Evolutionary conservation across 2,113 vertebrate genomes (phyloP).

Genomic region (Hassar affinis): DNA sequence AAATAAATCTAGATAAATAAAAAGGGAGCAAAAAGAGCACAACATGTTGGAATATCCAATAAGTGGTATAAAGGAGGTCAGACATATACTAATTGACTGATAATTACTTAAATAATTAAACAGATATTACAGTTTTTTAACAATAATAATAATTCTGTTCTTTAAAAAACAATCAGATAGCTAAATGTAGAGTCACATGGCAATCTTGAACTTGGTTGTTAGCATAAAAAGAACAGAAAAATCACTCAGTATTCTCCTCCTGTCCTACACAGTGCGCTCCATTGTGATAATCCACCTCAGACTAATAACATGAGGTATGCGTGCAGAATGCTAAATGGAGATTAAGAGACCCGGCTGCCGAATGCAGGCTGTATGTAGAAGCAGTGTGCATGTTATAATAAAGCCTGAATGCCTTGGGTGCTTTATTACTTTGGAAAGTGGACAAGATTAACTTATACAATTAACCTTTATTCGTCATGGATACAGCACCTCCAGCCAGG

Average conservation of each 20-base stretch:
- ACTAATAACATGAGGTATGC: conserved; percentile 51
- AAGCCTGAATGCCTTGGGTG: conserved; percentile 58
- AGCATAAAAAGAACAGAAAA: conserved; percentile 10
- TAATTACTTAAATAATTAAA: conserved; percentile 9
- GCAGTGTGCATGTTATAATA: conserved; percentile 55
- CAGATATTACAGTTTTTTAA: not conserved
- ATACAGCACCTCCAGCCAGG: conserved; percentile 67
- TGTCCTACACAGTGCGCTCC: conserved; percentile 16
- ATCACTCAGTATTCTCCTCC: conserved; percentile 43
- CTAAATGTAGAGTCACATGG: not conserved
- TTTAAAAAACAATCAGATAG: conserved; percentile 3
- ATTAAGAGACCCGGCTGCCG: conserved; percentile 50
- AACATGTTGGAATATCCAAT: conserved; percentile 31
- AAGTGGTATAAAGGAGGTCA: not conserved
- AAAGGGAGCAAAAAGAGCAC: conserved; percentile 52
- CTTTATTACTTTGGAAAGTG: conserved; percentile 64
- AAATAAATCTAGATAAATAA: conserved; percentile 63
- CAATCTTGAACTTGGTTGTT: conserved; percentile 16
- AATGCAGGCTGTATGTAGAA: conserved; percentile 57
- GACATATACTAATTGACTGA: not conserved
- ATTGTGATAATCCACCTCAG: conserved; percentile 52
- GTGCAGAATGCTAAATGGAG: conserved; percentile 47
- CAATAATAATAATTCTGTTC: not conserved
- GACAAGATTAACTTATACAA: conserved; percentile 68
- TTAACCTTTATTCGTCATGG: conserved; percentile 71